phyloP scores from a whole-genome alignment of 2,797 vertebrate species.

The Microctenopoma lineatum region DNA sequence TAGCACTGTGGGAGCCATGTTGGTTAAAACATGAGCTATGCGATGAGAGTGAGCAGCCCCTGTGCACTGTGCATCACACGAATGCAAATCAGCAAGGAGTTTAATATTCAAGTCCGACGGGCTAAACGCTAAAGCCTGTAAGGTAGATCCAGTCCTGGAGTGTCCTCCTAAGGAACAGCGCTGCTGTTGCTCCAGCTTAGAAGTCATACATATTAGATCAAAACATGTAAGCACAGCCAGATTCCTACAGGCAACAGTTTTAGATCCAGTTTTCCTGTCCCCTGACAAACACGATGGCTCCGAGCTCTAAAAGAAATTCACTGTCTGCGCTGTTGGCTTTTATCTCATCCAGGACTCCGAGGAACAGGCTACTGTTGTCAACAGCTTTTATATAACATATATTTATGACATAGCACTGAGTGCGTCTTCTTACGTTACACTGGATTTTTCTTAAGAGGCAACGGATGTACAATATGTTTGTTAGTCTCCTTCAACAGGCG shows the following conservation, averaged over 20 bases:
- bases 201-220: slow-evolving; percentile 33
- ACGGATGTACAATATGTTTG: not conserved
- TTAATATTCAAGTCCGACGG: slow-evolving; percentile 73
- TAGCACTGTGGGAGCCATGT: slow-evolving; percentile 40
- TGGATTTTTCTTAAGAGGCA: not conserved
- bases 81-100: slow-evolving; percentile 73
- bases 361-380: slow-evolving; percentile 36
- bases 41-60: slow-evolving; percentile 53
- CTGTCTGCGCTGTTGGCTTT: slow-evolving; percentile 56
- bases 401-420: slow-evolving; percentile 22
- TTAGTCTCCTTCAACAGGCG: slow-evolving; percentile 15
- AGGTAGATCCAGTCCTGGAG: slow-evolving; percentile 35
- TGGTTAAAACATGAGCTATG: slow-evolving; percentile 75
- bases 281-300: slow-evolving; percentile 49
- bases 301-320: slow-evolving; percentile 48
- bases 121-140: slow-evolving; percentile 44
- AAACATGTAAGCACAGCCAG: slow-evolving; percentile 35
- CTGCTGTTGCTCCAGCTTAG: slow-evolving; percentile 26
- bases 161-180: slow-evolving; percentile 25
- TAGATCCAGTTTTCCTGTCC: slow-evolving; percentile 26
- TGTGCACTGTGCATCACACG: slow-evolving; percentile 55
- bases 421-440: slow-evolving; percentile 13
- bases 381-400: slow-evolving; percentile 32
- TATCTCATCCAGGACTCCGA: slow-evolving; percentile 50
- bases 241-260: slow-evolving; percentile 49